These are phyloP conservation scores for Dascyllus trimaculatus DNA, from an alignment of 2,113 vertebrate species.

Conservation along the genomic window DNA sequence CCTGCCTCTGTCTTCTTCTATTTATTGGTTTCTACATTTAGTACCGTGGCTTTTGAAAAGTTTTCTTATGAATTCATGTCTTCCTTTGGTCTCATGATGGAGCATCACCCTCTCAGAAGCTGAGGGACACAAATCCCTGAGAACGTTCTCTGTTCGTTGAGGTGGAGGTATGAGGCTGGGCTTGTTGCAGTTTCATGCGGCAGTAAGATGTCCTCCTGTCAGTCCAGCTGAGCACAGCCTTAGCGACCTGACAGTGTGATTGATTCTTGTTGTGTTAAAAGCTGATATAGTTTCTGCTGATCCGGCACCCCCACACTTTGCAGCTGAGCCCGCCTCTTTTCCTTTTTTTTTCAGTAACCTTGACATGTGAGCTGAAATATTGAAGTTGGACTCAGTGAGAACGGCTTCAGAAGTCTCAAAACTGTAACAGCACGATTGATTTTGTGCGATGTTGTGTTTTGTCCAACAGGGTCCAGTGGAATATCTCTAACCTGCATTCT, in stretches of 20 bases:
- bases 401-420: conserved; percentile 1
- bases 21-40: too few species aligned
- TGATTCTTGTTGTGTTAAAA: conserved; percentile 68
- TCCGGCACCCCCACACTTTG: conserved; percentile 38
- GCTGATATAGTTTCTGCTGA: conserved; percentile 72
- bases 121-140: not conserved
- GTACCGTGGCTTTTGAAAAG: too few species aligned
- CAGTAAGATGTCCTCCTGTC: conserved; percentile 34
- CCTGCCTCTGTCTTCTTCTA: too few species aligned
- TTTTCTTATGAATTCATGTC: too few species aligned
- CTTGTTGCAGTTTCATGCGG: too few species aligned
- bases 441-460: not conserved
- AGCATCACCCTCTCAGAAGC: not conserved
- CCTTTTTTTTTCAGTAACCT: not conserved
- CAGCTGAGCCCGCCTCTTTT: conserved; percentile 44
- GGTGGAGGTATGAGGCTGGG: conserved; percentile 8
- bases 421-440: conserved; percentile 10
- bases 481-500: too few species aligned
- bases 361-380: conserved; percentile 47
- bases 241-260: conserved; percentile 76
- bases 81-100: too few species aligned
- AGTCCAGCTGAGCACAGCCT: conserved; percentile 47
- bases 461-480: too few species aligned
- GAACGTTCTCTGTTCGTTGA: not conserved
- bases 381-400: conserved; percentile 15